These are phyloP conservation scores for Lutraria lutraria DNA, from an alignment of 2,888 invertebrate species.

Conservation along the genomic window DNA sequence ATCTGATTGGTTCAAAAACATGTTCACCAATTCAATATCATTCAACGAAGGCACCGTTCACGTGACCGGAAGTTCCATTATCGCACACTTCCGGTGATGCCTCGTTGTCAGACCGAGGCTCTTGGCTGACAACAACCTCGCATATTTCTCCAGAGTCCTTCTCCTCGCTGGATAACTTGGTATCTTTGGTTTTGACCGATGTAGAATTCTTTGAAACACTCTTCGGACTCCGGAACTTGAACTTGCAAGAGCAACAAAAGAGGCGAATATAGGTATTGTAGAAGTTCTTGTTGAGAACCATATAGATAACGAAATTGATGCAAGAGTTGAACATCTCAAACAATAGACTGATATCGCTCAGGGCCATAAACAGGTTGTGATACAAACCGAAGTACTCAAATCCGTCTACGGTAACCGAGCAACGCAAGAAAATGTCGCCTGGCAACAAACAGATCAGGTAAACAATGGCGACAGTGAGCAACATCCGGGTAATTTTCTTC, in stretches of 20 bases:
- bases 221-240: neutral
- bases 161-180: neutral
- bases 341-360: slow-evolving; percentile 63
- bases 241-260: slow-evolving; percentile 56
- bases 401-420: slow-evolving; percentile 39
- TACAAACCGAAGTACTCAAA: slow-evolving; percentile 65
- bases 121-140: neutral
- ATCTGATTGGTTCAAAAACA: neutral
- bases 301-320: slow-evolving; percentile 71
- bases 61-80: neutral
- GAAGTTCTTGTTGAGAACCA: slow-evolving; percentile 68
- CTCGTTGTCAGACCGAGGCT: neutral
- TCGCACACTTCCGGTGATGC: neutral
- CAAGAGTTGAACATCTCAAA: slow-evolving; percentile 70
- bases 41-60: slow-evolving; percentile 1
- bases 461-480: slow-evolving; percentile 62
- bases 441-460: slow-evolving; percentile 65
- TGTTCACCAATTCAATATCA: neutral
- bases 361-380: slow-evolving; percentile 68
- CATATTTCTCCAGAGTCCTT: neutral
- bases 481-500: slow-evolving; percentile 65
- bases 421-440: slow-evolving; percentile 56
- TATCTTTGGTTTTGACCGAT: neutral
- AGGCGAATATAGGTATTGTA: slow-evolving; percentile 50
- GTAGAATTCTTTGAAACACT: neutral